phyloP scores from a whole-genome alignment of 2,113 vertebrate genomes.

The Rhynchopsitta pachyrhyncha region DNA sequence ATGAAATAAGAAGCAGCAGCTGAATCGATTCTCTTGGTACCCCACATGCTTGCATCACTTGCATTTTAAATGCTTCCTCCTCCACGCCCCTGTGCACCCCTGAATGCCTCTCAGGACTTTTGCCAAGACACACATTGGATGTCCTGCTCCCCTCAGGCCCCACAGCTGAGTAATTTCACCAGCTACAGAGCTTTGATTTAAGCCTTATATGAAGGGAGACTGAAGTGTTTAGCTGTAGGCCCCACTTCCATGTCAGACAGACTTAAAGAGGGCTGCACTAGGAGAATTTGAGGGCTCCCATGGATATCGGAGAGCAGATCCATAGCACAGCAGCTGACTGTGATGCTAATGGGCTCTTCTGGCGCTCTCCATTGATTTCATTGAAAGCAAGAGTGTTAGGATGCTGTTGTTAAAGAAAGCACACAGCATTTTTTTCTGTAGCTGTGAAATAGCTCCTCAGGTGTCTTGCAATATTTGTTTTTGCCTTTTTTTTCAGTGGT shows the following conservation, averaged over 20 bases:
- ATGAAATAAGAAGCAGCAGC: neutral
- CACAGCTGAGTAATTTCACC: fast-evolving
- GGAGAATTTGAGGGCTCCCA: neutral
- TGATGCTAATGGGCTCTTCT: slow-evolving; percentile 16
- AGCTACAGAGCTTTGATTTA: neutral
- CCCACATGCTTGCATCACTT: neutral
- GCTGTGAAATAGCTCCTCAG: neutral
- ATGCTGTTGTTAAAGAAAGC: neutral
- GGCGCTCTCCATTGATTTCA: slow-evolving; percentile 32
- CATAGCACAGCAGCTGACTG: neutral
- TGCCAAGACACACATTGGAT: fast-evolving
- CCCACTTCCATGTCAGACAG: neutral
- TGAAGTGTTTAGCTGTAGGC: neutral
- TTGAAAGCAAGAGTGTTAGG: neutral
- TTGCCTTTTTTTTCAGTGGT: fast-evolving
- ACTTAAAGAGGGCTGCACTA: neutral
- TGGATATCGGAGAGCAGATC: neutral
- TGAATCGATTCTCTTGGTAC: neutral
- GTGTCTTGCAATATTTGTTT: neutral
- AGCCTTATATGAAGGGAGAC: neutral
- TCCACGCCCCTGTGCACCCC: neutral
- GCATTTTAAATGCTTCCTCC: neutral
- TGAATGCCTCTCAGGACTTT: neutral
- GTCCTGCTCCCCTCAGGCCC: fast-evolving
- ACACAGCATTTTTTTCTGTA: neutral